phyloP scores from a whole-genome alignment of 2,113 vertebrate genomes.

The Nanorana parkeri region DNA sequence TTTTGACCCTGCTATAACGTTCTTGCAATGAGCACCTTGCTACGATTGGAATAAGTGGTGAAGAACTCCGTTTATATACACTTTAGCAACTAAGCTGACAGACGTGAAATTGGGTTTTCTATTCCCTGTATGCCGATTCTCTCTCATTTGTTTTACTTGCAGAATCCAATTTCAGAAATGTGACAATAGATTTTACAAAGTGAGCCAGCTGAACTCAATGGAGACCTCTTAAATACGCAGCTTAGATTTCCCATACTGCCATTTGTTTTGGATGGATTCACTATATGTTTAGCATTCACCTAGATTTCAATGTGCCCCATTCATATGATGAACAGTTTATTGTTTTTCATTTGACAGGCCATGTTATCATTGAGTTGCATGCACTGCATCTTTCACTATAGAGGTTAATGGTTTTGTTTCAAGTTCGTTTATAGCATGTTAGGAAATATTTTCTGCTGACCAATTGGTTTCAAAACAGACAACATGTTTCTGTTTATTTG shows the following conservation, averaged over 20 bases:
- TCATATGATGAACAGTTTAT: slow-evolving; percentile 58
- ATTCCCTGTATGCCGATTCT: slow-evolving; percentile 67
- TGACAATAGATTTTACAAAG: slow-evolving; percentile 63
- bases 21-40: slow-evolving; percentile 16
- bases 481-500: slow-evolving; percentile 54
- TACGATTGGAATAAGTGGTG: slow-evolving; percentile 15
- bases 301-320: slow-evolving; percentile 24
- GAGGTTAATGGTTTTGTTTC: slow-evolving; percentile 50
- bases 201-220: slow-evolving; percentile 63
- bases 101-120: slow-evolving; percentile 67
- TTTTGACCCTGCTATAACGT: slow-evolving; percentile 36
- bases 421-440: slow-evolving; percentile 58
- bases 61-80: slow-evolving; percentile 45
- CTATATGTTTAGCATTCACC: slow-evolving; percentile 50
- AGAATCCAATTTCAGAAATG: slow-evolving; percentile 70
- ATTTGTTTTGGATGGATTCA: slow-evolving; percentile 52
- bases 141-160: slow-evolving; percentile 69
- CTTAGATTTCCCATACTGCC: slow-evolving; percentile 43
- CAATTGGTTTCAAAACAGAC: slow-evolving; percentile 45
- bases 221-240: slow-evolving; percentile 54
- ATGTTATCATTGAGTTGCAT: slow-evolving; percentile 53
- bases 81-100: slow-evolving; percentile 61
- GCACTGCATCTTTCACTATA: slow-evolving; percentile 46
- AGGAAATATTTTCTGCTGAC: slow-evolving; percentile 47
- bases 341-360: slow-evolving; percentile 51